Evolutionary conservation across 2,888 invertebrate species (phyloP), one percentile per base, ranked within the genome.

Genomic region (Microdon myrmicae): DNA sequence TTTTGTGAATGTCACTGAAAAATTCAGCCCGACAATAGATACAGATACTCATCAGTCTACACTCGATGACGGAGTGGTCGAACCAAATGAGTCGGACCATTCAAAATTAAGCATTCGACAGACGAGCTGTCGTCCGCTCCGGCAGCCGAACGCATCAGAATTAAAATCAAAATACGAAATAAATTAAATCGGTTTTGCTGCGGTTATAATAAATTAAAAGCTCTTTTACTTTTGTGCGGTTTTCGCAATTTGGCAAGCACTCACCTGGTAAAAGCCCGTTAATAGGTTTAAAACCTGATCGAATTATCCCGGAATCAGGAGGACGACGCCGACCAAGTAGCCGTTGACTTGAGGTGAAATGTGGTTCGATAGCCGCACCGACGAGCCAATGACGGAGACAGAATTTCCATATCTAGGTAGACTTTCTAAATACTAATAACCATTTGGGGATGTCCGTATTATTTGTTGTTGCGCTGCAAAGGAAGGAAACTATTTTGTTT

Each of bases 151-250:
- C 28, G 34, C 32, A 66, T 48, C 59, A 59, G 59, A 48, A 53
- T 66, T 66, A 59, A 66, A 66, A 59, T 59, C 53, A 64, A 64
- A 64, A 64, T 64, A 56, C 56, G 58, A 16, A 61, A 66, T 66
- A 66, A 66, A 66, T 66, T 53, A 59, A 66, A 66, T 59, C 59
- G 48, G 66, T 59, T 51, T 53, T 43, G 66, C 29, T 66, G 66
- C 66, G 66, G 66, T 66, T 48, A 59, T 66, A 66, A 66, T 66
- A 66, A 66, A 66, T 66, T 66, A 54, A 64, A 66, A 59, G 66
- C 59, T 66, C 58, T 66, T 59, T 66, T 66, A 59, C 66, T 59
- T 66, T 66, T 48, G 58, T 66, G 66, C 31, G 66, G 66, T 66
- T 66, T 66, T 48, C 39, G 66, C 66, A 66, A 66, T 66, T 66